These are phyloP conservation scores for Cybosia mesomella DNA, from an alignment of 2,888 invertebrate genomes.

Conservation along the genomic window DNA sequence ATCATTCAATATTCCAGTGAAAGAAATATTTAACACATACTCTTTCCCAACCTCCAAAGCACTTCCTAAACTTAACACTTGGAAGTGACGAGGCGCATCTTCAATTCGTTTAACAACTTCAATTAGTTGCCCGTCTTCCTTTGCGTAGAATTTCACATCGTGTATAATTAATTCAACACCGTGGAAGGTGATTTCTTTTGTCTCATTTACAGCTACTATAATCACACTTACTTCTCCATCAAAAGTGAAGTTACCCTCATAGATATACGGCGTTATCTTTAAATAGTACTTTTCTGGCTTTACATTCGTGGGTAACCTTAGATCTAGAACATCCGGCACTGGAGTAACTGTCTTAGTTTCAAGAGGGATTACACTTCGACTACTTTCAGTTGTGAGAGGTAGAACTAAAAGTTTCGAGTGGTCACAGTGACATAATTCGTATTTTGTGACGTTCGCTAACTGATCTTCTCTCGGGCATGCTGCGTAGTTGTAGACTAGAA, in stretches of 20 bases:
- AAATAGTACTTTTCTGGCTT: constrained; percentile 90
- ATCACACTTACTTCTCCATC: constrained; percentile 90
- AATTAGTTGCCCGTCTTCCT: constrained; percentile 66
- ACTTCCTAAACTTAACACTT: constrained; percentile 88
- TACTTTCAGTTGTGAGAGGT: constrained; percentile 75
- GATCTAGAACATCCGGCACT: constrained; percentile 72
- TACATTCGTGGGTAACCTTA: constrained; percentile 90
- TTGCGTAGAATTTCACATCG: constrained; percentile 84
- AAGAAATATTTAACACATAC: constrained; percentile 90
- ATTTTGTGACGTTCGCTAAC: constrained; percentile 79
- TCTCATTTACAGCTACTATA: constrained; percentile 88
- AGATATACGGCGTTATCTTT: constrained; percentile 90
- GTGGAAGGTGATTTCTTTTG: constrained; percentile 91
- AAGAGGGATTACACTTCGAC: constrained; percentile 70
- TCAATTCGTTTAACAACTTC: constrained; percentile 78
- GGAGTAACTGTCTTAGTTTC: constrained; percentile 63
- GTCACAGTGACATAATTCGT: constrained; percentile 77
- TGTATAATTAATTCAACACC: constrained; percentile 90
- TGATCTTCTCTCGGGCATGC: constrained; percentile 87
- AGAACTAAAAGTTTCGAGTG: constrained; percentile 77
- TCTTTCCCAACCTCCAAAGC: constrained; percentile 86
- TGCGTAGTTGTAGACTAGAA: constrained; percentile 92
- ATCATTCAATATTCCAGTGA: constrained; percentile 91
- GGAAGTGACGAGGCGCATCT: constrained; percentile 89
- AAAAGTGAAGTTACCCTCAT: constrained; percentile 93